Base-by-base conservation (phyloP, 1,140 invertebrate genomes). In the Drosophila fuyamai region DNA sequence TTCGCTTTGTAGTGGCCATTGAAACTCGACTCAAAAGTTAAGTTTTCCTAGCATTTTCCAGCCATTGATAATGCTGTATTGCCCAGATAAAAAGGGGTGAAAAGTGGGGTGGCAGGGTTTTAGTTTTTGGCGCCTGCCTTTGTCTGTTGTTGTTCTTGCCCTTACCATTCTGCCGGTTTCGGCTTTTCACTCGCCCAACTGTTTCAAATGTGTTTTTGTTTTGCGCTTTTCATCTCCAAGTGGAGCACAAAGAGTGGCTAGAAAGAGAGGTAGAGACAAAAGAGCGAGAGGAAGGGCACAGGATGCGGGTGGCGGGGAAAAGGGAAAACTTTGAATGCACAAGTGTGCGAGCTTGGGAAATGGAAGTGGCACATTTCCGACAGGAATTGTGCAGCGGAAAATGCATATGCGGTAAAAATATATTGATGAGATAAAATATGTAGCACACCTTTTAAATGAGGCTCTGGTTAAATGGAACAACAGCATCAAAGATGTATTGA, bases 1-100 rank as follows among this genome's bases (percentile, higher is more conserved):
- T 75, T 40, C 50, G 27, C 59, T 53, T 41, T 70, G 54, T 71
- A 61, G 63, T 62, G 72, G 53, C 73, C 59, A 68, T 79, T 84
- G 77, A 85, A 85, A 86, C 74, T 86, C 61, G 48, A 86, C 75
- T 79, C 79, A 88, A 86, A 79, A 76, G 75, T 82, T 61, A 86
- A 88, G 82, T 82, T 81, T 83, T 66, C 47, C 36, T 35, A 38
- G 53, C 56, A 66, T 56, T 76, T 58, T 51, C 41, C 60, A 27
- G 50, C 44, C 46, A 81, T 65, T 47, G 44, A 46, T 59, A 67
- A 48, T 58, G 46, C 27, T 41, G 40, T 38, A 47, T 46, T 56
- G 40, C 29, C 23, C 27, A 43, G 54, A 41, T 43, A 48, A 16
- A 16, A 32, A 44, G 13, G 36, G 44, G 35, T 12, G 29, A 5